phyloP scores from a whole-genome alignment of 2,888 invertebrate genomes.

The Drosophila peninsularis region DNA sequence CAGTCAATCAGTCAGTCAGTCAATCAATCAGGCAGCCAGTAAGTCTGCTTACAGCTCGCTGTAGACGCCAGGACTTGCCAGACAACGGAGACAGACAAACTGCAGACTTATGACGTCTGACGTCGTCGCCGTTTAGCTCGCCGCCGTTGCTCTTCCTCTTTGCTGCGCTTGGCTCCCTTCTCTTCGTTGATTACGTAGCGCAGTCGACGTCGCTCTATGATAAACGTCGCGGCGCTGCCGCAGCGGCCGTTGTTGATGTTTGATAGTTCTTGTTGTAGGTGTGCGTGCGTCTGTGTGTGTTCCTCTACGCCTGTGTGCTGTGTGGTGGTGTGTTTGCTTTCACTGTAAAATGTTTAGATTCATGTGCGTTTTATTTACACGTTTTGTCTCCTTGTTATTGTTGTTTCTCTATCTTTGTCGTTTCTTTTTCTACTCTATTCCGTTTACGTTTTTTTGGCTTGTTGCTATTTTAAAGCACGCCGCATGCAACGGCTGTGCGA shows the following conservation, averaged over 20 bases:
- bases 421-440: slow-evolving; percentile 1
- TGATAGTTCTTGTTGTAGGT: slow-evolving; percentile 52
- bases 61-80: slow-evolving; percentile 33
- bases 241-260: slow-evolving; percentile 44
- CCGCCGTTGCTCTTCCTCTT: slow-evolving; percentile 35
- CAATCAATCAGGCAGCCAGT: neutral
- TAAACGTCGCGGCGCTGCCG: slow-evolving; percentile 32
- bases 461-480: slow-evolving; percentile 51
- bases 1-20: slow-evolving; percentile 10
- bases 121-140: slow-evolving; percentile 23
- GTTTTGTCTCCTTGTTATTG: slow-evolving; percentile 33
- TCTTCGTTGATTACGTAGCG: slow-evolving; percentile 55
- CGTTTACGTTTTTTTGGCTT: slow-evolving; percentile 28
- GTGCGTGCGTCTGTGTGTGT: neutral
- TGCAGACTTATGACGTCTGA: slow-evolving; percentile 47
- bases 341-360: slow-evolving; percentile 62
- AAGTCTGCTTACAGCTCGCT: too few species aligned
- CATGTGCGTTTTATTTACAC: slow-evolving; percentile 63
- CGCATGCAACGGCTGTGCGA: slow-evolving; percentile 37
- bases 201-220: slow-evolving; percentile 41
- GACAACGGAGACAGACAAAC: slow-evolving; percentile 46
- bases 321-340: slow-evolving; percentile 54
- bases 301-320: neutral
- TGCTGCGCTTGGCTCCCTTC: slow-evolving; percentile 5
- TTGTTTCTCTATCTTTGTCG: slow-evolving; percentile 12